Conservation (phyloP, 37 sponge, comb jelly and placozoan species). For the Cladorhizidae sp. region DNA sequence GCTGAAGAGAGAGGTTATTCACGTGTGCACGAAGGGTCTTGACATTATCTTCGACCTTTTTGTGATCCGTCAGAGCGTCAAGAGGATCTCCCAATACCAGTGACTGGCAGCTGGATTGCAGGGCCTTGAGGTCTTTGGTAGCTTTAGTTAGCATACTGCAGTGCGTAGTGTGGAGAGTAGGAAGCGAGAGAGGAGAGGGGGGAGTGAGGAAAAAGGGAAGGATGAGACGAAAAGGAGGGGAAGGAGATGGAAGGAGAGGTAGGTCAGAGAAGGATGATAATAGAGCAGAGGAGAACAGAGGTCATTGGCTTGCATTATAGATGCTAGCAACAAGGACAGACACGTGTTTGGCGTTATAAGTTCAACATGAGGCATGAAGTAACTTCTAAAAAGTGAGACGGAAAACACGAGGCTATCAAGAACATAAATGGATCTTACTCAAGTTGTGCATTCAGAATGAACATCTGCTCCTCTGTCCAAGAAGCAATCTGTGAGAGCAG, state of each 20-base stretch:
- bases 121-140: neutral
- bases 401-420: neutral
- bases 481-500: constrained; percentile 8
- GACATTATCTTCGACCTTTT: constrained; percentile 10
- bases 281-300: too few relatives aligned
- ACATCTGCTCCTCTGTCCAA: constrained; percentile 42
- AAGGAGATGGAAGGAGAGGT: neutral
- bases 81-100: constrained; percentile 39
- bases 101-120: constrained; percentile 18
- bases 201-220: neutral
- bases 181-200: too few relatives aligned
- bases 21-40: neutral
- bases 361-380: too few relatives aligned
- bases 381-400: neutral
- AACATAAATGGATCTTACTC: constrained; percentile 25
- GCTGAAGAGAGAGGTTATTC: constrained; percentile 21
- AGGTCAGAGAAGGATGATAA: neutral
- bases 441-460: constrained; percentile 45
- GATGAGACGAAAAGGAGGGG: neutral
- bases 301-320: too few relatives aligned
- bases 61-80: constrained; percentile 32
- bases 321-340: too few relatives aligned
- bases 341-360: too few relatives aligned
- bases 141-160: constrained; percentile 25
- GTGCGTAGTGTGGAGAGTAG: too few relatives aligned